phyloP scores from a whole-genome alignment of 2,888 invertebrate genomes.

The Helleia helle region DNA sequence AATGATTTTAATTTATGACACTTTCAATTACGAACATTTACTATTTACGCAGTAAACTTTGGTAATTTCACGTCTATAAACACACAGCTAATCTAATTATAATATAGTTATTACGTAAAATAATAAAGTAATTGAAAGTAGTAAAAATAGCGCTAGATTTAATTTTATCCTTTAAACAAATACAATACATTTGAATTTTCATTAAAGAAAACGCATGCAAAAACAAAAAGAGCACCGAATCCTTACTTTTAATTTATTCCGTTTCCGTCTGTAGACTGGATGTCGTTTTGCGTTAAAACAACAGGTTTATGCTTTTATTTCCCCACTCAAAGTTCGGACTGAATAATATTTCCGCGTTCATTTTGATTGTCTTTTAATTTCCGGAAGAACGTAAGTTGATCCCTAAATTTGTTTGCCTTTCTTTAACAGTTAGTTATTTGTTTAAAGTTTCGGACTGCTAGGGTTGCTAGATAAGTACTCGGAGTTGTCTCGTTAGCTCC shows the following conservation, averaged over 20 bases:
- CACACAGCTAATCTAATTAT: background rate
- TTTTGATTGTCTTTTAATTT: slow-evolving; percentile 28
- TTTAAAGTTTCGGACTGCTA: slow-evolving; percentile 44
- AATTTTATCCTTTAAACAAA: slow-evolving; percentile 2
- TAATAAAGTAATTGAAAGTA: slow-evolving; percentile 14
- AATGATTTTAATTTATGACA: slow-evolving; percentile 2
- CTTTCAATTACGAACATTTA: slow-evolving; percentile 1
- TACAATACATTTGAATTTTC: slow-evolving; percentile 33
- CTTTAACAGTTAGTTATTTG: slow-evolving; percentile 50
- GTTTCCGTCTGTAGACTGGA: slow-evolving; percentile 42
- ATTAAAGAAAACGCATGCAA: slow-evolving; percentile 33
- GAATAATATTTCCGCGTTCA: slow-evolving; percentile 24
- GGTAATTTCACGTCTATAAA: background rate
- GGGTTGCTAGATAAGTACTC: slow-evolving; percentile 35
- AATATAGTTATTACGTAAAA: background rate
- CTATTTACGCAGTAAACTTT: background rate
- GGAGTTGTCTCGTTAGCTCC: slow-evolving; percentile 39
- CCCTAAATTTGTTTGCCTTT: slow-evolving; percentile 44
- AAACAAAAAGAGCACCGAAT: slow-evolving; percentile 48
- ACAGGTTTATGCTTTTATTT: slow-evolving; percentile 59
- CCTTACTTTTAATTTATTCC: slow-evolving; percentile 59
- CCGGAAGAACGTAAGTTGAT: slow-evolving; percentile 33
- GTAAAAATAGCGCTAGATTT: slow-evolving; percentile 3
- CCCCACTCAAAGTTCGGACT: slow-evolving; percentile 35
- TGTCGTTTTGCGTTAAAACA: slow-evolving; percentile 52